Percentiles rank a stretch among this genome's conserved stretches.
Conservation (phyloP, 2,888 invertebrate genomes). For the Amorpha juglandis region DNA sequence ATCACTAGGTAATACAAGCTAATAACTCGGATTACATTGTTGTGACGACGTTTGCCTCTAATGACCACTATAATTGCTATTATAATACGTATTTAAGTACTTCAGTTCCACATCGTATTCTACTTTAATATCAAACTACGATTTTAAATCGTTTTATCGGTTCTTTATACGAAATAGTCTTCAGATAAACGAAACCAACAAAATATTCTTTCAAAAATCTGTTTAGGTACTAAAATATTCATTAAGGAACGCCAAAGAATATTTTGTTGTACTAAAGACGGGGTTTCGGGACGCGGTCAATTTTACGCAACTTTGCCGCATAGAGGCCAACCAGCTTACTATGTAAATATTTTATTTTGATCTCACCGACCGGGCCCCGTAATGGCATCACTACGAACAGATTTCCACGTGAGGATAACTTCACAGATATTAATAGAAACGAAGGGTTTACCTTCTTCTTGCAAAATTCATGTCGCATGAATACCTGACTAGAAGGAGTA, state of each 20-base stretch:
- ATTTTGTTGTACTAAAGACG: constrained; percentile 34
- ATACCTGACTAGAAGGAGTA: constrained; percentile 32
- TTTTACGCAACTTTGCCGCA: constrained; percentile 23
- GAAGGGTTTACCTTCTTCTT: constrained; percentile 28
- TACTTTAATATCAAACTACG: too few relatives aligned
- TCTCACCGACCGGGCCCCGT: constrained; percentile 39
- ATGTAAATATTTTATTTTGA: constrained; percentile 62
- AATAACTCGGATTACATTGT: background rate
- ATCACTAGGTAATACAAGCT: background rate
- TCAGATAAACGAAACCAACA: background rate
- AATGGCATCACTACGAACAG: constrained; percentile 48
- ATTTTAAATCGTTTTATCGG: too few relatives aligned
- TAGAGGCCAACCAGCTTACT: constrained; percentile 35
- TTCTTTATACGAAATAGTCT: too few relatives aligned
- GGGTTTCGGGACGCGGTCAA: constrained; percentile 31
- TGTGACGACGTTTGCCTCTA: background rate
- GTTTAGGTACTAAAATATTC: constrained; percentile 29
- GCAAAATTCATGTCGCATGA: constrained; percentile 45
- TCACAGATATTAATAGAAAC: constrained; percentile 50
- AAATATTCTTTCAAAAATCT: background rate
- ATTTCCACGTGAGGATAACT: constrained; percentile 48
- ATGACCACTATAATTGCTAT: too few relatives aligned
- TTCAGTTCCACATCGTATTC: too few relatives aligned
- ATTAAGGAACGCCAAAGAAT: constrained; percentile 34
- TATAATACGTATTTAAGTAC: too few relatives aligned